phyloP scores from a whole-genome alignment of 2,888 invertebrate genomes.

The Ypsolopha scabrella region DNA sequence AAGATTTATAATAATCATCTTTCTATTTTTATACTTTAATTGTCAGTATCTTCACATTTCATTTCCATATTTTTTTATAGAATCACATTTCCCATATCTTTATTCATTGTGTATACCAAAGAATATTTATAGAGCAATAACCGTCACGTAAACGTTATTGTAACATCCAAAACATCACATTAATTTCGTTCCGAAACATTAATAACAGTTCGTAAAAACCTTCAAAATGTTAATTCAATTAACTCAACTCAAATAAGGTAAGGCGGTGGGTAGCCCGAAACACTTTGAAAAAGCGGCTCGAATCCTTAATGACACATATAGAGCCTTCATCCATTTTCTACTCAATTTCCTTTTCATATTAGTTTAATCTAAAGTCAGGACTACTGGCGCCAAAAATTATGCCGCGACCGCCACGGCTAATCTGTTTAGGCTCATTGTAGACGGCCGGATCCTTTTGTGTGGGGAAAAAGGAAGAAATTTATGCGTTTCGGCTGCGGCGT shows the following conservation, averaged over 20 bases:
- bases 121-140: conserved; percentile 42
- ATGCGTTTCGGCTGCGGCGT: conserved; percentile 68
- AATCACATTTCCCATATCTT: neutral
- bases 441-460: conserved; percentile 61
- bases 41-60: too few relatives aligned
- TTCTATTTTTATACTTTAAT: neutral
- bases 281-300: conserved; percentile 48
- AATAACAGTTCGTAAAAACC: conserved; percentile 57
- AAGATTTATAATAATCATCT: neutral
- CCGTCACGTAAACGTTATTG: conserved; percentile 51
- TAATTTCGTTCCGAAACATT: conserved; percentile 53
- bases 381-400: conserved; percentile 71
- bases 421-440: conserved; percentile 64
- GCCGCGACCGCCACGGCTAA: conserved; percentile 60
- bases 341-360: conserved; percentile 70
- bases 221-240: conserved; percentile 66
- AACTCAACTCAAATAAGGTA: conserved; percentile 61
- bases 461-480: conserved; percentile 68
- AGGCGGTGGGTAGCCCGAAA: conserved; percentile 20
- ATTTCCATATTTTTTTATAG: too few relatives aligned
- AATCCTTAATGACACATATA: conserved; percentile 66
- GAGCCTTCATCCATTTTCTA: conserved; percentile 65
- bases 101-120: conserved; percentile 1
- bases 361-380: conserved; percentile 68
- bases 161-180: conserved; percentile 55